Evolutionary conservation across 2,113 vertebrate genomes (phyloP).

Genomic region (Nettapus auritus): DNA sequence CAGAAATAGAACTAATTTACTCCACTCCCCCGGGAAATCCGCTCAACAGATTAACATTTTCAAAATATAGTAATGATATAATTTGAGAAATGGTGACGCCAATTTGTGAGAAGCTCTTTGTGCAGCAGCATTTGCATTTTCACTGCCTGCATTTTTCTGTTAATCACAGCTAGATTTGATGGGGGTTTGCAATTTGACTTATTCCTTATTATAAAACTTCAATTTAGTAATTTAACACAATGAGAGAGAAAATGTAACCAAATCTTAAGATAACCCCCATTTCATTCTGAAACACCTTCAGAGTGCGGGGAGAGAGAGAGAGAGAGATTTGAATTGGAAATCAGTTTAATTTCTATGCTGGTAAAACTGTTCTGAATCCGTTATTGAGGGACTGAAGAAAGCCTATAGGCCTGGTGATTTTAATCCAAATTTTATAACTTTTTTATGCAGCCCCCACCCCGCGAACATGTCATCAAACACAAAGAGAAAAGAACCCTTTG

Average conservation of each 20-base stretch:
- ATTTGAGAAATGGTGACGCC: conserved; percentile 99
- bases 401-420: conserved; percentile 82
- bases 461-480: conserved; percentile 71
- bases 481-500: conserved; percentile 71
- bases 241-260: conserved; percentile 93
- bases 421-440: conserved; percentile 88
- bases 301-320: conserved; percentile 79
- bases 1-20: conserved; percentile 99
- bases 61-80: conserved; percentile 99
- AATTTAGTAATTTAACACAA: conserved; percentile 99
- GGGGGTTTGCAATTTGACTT: conserved; percentile 97
- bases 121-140: conserved; percentile 99
- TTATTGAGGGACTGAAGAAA: conserved; percentile 80
- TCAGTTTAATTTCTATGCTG: conserved; percentile 85
- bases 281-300: conserved; percentile 92
- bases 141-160: conserved; percentile 93
- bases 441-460: conserved; percentile 68
- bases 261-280: conserved; percentile 93
- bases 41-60: conserved; percentile 99
- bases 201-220: conserved; percentile 99
- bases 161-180: conserved; percentile 99
- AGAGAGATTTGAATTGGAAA: conserved; percentile 89
- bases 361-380: conserved; percentile 84
- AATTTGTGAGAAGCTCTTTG: conserved; percentile 99
- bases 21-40: conserved; percentile 99